Evolutionary conservation across 2,888 invertebrate species (phyloP).

Genomic region (Deilephila elpenor): DNA sequence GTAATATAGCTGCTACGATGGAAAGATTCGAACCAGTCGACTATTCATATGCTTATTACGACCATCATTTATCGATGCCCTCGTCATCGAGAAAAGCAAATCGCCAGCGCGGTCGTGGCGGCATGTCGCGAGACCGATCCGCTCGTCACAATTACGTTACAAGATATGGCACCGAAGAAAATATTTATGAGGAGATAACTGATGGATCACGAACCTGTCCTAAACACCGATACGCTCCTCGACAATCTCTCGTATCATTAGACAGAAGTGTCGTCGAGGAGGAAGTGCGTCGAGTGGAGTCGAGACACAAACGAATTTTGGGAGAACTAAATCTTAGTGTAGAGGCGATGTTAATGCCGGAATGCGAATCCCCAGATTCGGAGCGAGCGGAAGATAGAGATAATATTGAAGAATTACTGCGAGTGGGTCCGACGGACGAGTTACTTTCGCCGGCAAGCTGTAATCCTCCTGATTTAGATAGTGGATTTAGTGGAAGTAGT

Average conservation of each 20-base stretch:
- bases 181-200: conserved; percentile 92
- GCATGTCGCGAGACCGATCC: conserved; percentile 70
- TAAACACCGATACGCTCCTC: conserved; percentile 78
- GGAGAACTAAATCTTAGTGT: conserved; percentile 94
- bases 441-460: conserved; percentile 88
- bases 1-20: conserved; percentile 87
- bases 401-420: conserved; percentile 87
- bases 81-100: conserved; percentile 78
- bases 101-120: conserved; percentile 77
- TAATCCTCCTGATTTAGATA: conserved; percentile 89
- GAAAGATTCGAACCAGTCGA: conserved; percentile 88
- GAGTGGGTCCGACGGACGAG: conserved; percentile 89
- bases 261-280: conserved; percentile 91
- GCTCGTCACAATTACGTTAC: conserved; percentile 89
- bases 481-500: conserved; percentile 93
- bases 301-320: conserved; percentile 91
- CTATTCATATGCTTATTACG: conserved; percentile 94
- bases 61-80: conserved; percentile 88
- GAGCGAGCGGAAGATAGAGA: conserved; percentile 87
- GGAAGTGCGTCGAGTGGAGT: conserved; percentile 93
- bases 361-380: conserved; percentile 87
- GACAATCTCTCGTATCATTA: conserved; percentile 87
- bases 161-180: conserved; percentile 93
- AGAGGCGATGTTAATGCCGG: conserved; percentile 96
- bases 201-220: conserved; percentile 85